Conservation (phyloP, 2,113 vertebrate species). For the Nothocercus nigrocapillus region DNA sequence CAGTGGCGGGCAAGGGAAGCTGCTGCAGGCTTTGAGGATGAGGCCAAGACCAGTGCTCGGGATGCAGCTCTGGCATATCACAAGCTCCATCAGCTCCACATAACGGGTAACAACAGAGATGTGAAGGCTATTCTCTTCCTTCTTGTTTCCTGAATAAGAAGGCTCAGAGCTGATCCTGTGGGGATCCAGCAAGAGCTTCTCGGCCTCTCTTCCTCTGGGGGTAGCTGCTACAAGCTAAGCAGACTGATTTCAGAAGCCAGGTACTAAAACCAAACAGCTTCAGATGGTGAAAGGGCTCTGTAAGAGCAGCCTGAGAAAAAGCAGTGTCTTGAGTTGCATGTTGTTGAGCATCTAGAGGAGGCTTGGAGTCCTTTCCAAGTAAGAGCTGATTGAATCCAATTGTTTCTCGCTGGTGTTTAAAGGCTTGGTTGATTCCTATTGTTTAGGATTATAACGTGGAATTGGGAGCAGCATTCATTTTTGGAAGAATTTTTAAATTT, state of each 20-base stretch:
- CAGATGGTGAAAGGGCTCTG: background rate
- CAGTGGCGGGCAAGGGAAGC: conserved; percentile 78
- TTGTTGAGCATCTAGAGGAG: background rate
- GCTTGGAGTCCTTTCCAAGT: background rate
- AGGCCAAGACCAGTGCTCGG: conserved; percentile 89
- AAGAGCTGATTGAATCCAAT: background rate
- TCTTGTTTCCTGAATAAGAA: background rate
- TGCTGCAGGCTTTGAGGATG: conserved; percentile 83
- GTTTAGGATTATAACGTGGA: background rate
- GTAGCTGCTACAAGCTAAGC: background rate
- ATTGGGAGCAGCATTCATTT: background rate
- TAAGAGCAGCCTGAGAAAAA: background rate
- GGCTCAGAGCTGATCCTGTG: background rate
- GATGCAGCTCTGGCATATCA: conserved; percentile 95
- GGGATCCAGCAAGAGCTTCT: background rate
- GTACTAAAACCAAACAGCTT: background rate
- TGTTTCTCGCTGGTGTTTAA: background rate
- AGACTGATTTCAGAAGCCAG: background rate
- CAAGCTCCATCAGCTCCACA: conserved; percentile 92
- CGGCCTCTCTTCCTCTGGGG: background rate
- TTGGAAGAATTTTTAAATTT: background rate
- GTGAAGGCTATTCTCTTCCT: rapidly evolving
- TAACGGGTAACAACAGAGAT: conserved; percentile 83
- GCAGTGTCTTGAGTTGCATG: rapidly evolving
- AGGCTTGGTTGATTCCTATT: background rate